Percentiles rank a stretch among this genome's conserved stretches.
Conservation (phyloP, 1,140 invertebrate species). For the Wasmannia auropunctata region DNA sequence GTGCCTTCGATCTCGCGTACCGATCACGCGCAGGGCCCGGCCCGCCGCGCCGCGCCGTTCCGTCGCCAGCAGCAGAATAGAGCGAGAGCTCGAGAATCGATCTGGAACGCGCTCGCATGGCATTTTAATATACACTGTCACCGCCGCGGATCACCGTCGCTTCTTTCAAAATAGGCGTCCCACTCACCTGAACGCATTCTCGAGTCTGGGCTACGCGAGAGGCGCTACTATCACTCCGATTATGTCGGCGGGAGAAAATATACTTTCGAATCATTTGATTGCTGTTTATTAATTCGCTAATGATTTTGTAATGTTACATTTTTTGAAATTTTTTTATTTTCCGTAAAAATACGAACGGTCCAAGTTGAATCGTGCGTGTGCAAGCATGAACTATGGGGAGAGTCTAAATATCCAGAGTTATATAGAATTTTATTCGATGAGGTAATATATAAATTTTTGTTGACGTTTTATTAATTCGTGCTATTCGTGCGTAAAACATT, state of each 20-base stretch:
- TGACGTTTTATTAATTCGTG: neutral
- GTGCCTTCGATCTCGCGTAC: conserved; percentile 29
- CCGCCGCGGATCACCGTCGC: neutral
- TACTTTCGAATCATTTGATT: conserved; percentile 26
- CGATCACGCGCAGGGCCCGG: neutral
- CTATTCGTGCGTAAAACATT: neutral
- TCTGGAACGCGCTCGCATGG: conserved; percentile 24
- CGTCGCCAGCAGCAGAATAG: neutral
- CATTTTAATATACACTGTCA: conserved; percentile 30
- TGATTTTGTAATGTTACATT: neutral
- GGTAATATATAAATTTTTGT: neutral
- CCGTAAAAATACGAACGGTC: neutral
- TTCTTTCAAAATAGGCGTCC: conserved; percentile 35
- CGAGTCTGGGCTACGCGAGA: neutral
- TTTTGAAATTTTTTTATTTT: no score
- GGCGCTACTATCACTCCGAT: neutral
- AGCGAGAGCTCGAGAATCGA: conserved; percentile 27
- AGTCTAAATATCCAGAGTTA: neutral
- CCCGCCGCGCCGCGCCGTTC: neutral
- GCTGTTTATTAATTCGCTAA: neutral
- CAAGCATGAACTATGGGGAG: neutral
- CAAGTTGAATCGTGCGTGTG: neutral
- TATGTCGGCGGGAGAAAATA: conserved; percentile 30
- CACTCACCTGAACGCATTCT: conserved; percentile 39
- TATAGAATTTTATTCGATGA: neutral